A percentile compares a stretch with the other conserved stretches of the same genome.
These are phyloP conservation scores for Amphipoea lucens DNA, from an alignment of 2,888 invertebrate species.

Conservation along the genomic window DNA sequence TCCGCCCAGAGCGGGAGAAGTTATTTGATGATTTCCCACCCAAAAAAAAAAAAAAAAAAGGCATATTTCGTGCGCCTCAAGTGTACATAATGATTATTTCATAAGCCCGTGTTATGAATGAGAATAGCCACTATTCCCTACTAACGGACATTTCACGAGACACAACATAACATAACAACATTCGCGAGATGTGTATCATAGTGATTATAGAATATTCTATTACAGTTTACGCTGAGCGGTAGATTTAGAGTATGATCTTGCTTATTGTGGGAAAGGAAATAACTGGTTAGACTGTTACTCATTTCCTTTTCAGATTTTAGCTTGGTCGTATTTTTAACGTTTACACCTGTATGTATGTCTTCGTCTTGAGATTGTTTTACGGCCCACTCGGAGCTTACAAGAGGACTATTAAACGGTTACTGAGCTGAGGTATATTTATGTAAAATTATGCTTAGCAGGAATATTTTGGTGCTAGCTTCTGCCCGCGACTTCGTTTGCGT, in stretches of 20 bases:
- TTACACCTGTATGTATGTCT: slow-evolving; percentile 15
- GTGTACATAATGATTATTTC: slow-evolving; percentile 64
- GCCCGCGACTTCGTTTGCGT: background rate
- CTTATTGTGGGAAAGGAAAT: slow-evolving; percentile 53
- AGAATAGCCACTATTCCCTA: slow-evolving; percentile 37
- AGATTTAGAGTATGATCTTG: slow-evolving; percentile 60
- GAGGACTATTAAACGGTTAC: background rate
- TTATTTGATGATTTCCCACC: too few relatives aligned
- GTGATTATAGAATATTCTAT: slow-evolving; percentile 39
- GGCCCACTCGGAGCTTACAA: background rate
- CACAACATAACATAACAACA: too few relatives aligned
- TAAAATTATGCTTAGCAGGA: background rate
- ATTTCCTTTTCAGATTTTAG: slow-evolving; percentile 49
- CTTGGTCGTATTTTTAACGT: slow-evolving; percentile 15
- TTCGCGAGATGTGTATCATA: slow-evolving; percentile 44
- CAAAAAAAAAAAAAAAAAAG: too few relatives aligned
- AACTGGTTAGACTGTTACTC: slow-evolving; percentile 54
- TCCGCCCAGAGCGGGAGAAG: too few relatives aligned
- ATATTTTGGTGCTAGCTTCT: background rate
- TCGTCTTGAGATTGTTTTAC: slow-evolving; percentile 19
- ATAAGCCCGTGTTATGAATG: slow-evolving; percentile 64
- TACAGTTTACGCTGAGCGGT: slow-evolving; percentile 35
- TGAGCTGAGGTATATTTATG: slow-evolving; percentile 2
- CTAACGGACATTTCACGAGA: slow-evolving; percentile 57
- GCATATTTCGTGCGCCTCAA: slow-evolving; percentile 23